Evolutionary conservation across 2,888 invertebrate species (phyloP), one percentile per base, ranked within the genome.

Genomic region (Erebia ligea): DNA sequence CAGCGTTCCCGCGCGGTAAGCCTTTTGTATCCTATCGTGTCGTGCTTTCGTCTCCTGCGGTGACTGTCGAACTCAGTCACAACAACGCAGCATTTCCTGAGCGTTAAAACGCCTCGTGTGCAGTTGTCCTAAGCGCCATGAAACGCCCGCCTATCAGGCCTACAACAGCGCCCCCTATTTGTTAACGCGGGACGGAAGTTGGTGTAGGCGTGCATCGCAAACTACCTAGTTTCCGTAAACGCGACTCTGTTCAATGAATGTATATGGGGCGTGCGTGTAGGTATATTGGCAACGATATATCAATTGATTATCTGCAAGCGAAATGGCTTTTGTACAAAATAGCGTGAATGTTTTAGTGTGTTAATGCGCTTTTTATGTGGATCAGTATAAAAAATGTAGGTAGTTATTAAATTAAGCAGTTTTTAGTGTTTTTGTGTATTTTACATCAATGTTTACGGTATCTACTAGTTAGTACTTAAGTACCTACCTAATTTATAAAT

Each of bases 101-200:
- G 10, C 54, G 54, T 59, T 63, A 13, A 48, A 62, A 54, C 11
- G 17, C 25, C 5, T 10, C 57, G 34, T 62, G 61, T 67, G 57
- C 13, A 42, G 13, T 48, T 45, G 25, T 4, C 66, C 57, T 45
- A 48, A 58, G 9, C 58, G 58, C 69, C 68, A 68, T 67, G 66
- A 70, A 75, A 66, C 69, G 68, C 62, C 68, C 68, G 61, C 56
- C 67, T 54, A 70, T 72, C 72, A 70, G 68, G 70, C 56, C 66
- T 69, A 79, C 77, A 74, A 73, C 77, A 79, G 81, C 84, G 87
- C 56, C 57, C 83, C 88, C 86, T 88, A 89, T 89, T 90, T 89
- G 89, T 86, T 86, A 84, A 81, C 87, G 84, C 77, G 79, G 81
- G 83, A 81, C 88, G 90, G 90, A 90, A 88, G 88, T 86, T 80